Evolutionary conservation across 2,888 invertebrate genomes (phyloP).

Genomic region (Troides oblongomaculatus): DNA sequence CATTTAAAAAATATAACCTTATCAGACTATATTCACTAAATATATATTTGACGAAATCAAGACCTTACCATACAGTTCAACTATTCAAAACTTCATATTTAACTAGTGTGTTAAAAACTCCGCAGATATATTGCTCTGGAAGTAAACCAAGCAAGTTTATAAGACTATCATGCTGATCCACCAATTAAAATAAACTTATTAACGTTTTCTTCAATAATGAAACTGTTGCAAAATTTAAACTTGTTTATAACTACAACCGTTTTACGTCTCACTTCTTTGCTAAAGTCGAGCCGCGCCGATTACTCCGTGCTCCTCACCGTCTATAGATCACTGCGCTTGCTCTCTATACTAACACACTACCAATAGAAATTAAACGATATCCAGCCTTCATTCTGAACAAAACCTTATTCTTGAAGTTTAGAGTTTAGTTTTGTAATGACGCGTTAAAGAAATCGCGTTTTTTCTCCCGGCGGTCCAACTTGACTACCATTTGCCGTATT

Average conservation of each 20-base stretch:
- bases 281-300: slow-evolving; percentile 53
- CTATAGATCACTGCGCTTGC: slow-evolving; percentile 70
- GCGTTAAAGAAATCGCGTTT: slow-evolving; percentile 41
- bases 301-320: slow-evolving; percentile 55
- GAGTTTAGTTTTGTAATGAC: slow-evolving; percentile 34
- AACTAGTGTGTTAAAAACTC: too few relatives aligned
- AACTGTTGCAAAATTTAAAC: not conserved
- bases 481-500: slow-evolving; percentile 57
- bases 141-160: too few relatives aligned
- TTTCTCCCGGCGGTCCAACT: slow-evolving; percentile 46
- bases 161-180: not conserved
- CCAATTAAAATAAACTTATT: too few relatives aligned
- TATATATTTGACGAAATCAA: too few relatives aligned
- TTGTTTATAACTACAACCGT: slow-evolving; percentile 1
- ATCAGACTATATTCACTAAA: too few relatives aligned
- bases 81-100: too few relatives aligned
- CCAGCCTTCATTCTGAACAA: slow-evolving; percentile 33
- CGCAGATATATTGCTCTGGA: too few relatives aligned
- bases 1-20: too few relatives aligned
- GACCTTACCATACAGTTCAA: too few relatives aligned
- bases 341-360: slow-evolving; percentile 63
- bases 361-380: slow-evolving; percentile 57
- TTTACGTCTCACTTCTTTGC: slow-evolving; percentile 47
- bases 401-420: slow-evolving; percentile 33
- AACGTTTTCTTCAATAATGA: not conserved